Evolutionary conservation across 2,113 vertebrate species (phyloP).

Genomic region (Elephantulus edwardii): DNA sequence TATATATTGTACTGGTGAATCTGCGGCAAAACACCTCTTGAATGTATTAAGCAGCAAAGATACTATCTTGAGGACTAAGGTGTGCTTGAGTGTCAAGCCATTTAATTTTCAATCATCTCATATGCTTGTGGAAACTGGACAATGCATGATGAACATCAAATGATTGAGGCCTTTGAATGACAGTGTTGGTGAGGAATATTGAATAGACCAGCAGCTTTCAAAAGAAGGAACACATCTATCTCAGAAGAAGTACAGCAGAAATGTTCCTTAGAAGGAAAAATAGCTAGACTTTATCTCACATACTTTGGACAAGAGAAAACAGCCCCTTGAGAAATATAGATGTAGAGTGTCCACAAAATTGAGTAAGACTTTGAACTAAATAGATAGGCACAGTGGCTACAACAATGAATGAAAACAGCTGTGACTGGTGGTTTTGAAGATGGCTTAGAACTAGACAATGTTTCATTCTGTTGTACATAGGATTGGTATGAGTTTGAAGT

Average conservation of each 20-base stretch:
- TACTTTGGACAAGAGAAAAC: background rate
- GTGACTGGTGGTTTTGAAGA: too few relatives aligned
- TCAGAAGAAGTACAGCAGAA: background rate
- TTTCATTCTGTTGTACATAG: too few relatives aligned
- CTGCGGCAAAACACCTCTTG: background rate
- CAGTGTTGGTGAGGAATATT: background rate
- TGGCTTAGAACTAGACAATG: too few relatives aligned
- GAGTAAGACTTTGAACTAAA: background rate
- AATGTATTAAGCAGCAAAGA: background rate
- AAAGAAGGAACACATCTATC: background rate
- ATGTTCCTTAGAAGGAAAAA: background rate
- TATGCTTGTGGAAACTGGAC: background rate
- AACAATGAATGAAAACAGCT: background rate
- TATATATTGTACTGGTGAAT: background rate
- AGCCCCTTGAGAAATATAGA: too few relatives aligned
- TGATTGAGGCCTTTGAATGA: background rate
- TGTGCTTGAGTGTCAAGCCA: too few relatives aligned
- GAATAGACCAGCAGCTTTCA: background rate
- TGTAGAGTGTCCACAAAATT: too few relatives aligned
- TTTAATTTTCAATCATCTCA: too few relatives aligned
- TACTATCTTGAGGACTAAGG: background rate
- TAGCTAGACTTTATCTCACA: background rate
- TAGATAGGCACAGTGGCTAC: background rate
- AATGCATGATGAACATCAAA: background rate
- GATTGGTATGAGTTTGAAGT: too few relatives aligned